These are phyloP conservation scores for Meteorus cinctellus DNA, from an alignment of 2,888 invertebrate species.

Conservation along the genomic window DNA sequence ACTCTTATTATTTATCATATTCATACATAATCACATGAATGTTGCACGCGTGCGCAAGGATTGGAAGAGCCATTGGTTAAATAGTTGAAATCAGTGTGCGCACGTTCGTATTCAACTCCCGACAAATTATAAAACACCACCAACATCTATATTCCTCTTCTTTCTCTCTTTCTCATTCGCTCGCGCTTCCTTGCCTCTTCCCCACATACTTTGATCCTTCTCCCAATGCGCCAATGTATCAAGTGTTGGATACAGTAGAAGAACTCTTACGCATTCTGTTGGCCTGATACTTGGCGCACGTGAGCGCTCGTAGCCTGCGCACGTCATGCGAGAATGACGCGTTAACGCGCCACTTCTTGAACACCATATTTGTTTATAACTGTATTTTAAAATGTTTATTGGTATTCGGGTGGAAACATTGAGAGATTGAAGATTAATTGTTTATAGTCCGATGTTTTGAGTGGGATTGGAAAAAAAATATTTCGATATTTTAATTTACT, in stretches of 20 bases:
- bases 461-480: too few relatives aligned
- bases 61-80: conserved; percentile 26
- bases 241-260: conserved; percentile 15
- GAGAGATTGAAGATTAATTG: too few relatives aligned
- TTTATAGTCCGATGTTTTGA: too few relatives aligned
- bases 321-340: conserved; percentile 48
- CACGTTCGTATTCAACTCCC: not conserved
- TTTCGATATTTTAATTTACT: too few relatives aligned
- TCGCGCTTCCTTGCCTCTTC: conserved; percentile 1
- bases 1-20: too few relatives aligned
- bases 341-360: conserved; percentile 21
- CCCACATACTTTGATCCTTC: conserved; percentile 1
- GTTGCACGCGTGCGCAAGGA: conserved; percentile 33
- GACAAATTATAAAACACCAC: conserved; percentile 26
- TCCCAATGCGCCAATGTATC: conserved; percentile 11
- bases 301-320: conserved; percentile 56
- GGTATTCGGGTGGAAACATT: not conserved
- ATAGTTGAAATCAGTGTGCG: conserved; percentile 38
- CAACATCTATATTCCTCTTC: not conserved
- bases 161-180: conserved; percentile 4
- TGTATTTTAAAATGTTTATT: not conserved
- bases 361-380: not conserved
- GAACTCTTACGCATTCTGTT: conserved; percentile 48
- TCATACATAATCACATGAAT: too few relatives aligned
- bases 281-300: conserved; percentile 59